Percentiles rank a stretch among this genome's conserved stretches.
These are phyloP conservation scores for Stegastes partitus DNA, from an alignment of 2,113 vertebrate genomes.

Conservation along the genomic window DNA sequence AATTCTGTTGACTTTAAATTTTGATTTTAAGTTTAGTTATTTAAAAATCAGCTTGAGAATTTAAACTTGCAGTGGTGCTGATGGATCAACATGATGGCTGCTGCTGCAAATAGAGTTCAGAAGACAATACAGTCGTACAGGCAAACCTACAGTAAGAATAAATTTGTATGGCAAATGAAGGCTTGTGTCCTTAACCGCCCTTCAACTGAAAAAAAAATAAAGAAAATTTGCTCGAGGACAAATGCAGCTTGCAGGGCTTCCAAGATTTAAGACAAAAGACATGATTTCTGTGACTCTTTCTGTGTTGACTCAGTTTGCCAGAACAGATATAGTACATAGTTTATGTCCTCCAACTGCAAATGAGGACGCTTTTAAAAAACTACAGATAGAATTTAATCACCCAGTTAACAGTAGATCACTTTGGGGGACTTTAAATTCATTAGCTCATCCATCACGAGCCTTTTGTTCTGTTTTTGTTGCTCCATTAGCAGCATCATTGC, in stretches of 20 bases:
- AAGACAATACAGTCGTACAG: not conserved
- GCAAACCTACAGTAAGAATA: not conserved
- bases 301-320: not conserved
- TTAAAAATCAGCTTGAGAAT: too few species aligned
- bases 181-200: not conserved
- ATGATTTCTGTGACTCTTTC: not conserved
- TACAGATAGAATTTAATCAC: not conserved
- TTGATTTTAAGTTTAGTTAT: too few species aligned
- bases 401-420: not conserved
- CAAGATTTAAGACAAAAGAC: not conserved
- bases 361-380: too few species aligned
- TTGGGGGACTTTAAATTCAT: not conserved
- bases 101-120: too few species aligned
- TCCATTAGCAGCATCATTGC: not conserved
- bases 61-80: not conserved
- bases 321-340: not conserved
- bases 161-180: conserved; percentile 11
- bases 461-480: not conserved
- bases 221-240: conserved; percentile 6
- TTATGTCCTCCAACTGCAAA: conserved; percentile 1
- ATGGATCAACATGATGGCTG: not conserved
- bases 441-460: not conserved
- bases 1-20: not conserved
- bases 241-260: conserved; percentile 9
- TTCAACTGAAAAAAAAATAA: not conserved